phyloP scores from a whole-genome alignment of 2,888 invertebrate genomes.

The Drosophila neotestacea region DNA sequence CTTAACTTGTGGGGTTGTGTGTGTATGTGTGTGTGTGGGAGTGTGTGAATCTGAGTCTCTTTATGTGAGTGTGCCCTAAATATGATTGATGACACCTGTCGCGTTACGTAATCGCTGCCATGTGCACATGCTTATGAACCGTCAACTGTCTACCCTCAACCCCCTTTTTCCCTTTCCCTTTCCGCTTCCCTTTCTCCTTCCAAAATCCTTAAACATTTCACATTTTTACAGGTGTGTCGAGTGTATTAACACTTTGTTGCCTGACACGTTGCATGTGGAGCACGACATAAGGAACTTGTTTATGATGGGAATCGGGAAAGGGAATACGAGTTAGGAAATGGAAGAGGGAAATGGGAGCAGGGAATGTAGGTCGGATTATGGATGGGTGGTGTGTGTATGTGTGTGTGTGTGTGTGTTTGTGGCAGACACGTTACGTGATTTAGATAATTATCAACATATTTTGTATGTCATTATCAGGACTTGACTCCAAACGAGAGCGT shows the following conservation, averaged over 20 bases:
- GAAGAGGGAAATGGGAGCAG: neutral
- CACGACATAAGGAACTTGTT: conserved; percentile 46
- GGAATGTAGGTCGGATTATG: neutral
- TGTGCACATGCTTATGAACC: conserved; percentile 61
- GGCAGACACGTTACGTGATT: conserved; percentile 54
- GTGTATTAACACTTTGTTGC: conserved; percentile 73
- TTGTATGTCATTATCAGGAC: conserved; percentile 49
- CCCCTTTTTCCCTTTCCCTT: neutral
- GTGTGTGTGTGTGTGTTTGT: neutral
- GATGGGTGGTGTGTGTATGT: neutral
- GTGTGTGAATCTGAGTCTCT: conserved; percentile 18
- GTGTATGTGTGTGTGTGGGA: conserved; percentile 6
- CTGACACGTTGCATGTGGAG: conserved; percentile 61
- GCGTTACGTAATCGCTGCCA: conserved; percentile 78
- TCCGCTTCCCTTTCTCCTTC: neutral
- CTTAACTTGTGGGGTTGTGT: neutral
- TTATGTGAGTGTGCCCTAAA: conserved; percentile 52
- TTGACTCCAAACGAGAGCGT: conserved; percentile 4
- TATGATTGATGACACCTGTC: conserved; percentile 79
- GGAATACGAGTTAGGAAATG: neutral
- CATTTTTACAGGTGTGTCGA: conserved; percentile 63
- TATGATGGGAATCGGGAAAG: conserved; percentile 14
- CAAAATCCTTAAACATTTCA: conserved; percentile 37
- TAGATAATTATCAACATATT: conserved; percentile 66
- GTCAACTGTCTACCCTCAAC: conserved; percentile 36